Percentiles rank a stretch among this genome's conserved stretches.
phyloP scores from a whole-genome alignment of 1,140 invertebrate species.

The Nasonia longicornis region DNA sequence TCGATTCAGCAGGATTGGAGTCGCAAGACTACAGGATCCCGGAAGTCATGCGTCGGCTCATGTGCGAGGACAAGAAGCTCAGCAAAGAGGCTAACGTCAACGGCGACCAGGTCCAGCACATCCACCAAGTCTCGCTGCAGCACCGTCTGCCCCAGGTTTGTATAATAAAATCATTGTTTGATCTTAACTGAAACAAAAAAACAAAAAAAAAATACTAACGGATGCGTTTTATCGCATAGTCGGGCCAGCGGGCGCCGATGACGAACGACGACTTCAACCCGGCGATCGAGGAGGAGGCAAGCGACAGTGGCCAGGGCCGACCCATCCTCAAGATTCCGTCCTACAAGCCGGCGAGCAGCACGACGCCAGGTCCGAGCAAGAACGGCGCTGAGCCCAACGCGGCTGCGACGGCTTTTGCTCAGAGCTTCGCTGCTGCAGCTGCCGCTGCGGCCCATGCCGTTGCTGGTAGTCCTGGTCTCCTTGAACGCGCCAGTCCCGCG shows the following conservation, averaged over 20 bases:
- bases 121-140: slow-evolving; percentile 56
- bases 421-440: slow-evolving; percentile 53
- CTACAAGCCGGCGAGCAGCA: slow-evolving; percentile 79
- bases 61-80: slow-evolving; percentile 71
- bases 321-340: slow-evolving; percentile 93
- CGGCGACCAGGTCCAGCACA: slow-evolving; percentile 58
- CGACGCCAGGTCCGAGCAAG: slow-evolving; percentile 70
- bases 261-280: slow-evolving; percentile 68
- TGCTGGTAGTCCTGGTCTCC: slow-evolving; percentile 65
- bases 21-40: slow-evolving; percentile 69
- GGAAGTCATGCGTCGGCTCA: slow-evolving; percentile 73
- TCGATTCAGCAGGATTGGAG: slow-evolving; percentile 56
- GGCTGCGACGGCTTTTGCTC: slow-evolving; percentile 62
- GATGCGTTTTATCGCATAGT: neutral
- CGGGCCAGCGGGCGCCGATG: slow-evolving; percentile 61
- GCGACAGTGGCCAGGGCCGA: slow-evolving; percentile 71
- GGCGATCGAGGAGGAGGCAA: slow-evolving; percentile 68
- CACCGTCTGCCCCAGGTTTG: slow-evolving; percentile 51
- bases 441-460: slow-evolving; percentile 46
- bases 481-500: slow-evolving; percentile 65
- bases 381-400: slow-evolving; percentile 71
- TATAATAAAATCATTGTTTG: neutral
- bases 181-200: neutral
- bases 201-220: neutral
- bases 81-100: slow-evolving; percentile 67